Evolutionary conservation across 1,140 invertebrate species (phyloP).

Genomic region (Drosophila sturtevanti): DNA sequence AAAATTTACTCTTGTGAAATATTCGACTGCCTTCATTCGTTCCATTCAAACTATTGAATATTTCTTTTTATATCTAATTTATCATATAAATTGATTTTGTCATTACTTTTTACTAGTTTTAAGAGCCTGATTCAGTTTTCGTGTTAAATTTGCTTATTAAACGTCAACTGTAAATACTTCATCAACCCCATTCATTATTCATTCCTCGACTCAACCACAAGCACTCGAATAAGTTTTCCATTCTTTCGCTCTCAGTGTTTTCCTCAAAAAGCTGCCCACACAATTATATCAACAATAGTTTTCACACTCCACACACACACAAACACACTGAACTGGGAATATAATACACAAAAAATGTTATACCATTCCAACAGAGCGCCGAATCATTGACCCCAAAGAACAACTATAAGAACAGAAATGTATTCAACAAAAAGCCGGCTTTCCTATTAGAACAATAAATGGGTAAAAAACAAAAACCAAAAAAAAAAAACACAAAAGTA

Average conservation of each 20-base stretch:
- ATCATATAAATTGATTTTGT: no score
- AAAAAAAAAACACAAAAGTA: not conserved
- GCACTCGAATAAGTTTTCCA: not conserved
- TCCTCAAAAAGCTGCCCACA: not conserved
- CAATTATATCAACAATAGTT: constrained; percentile 29
- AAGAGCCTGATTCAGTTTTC: not conserved
- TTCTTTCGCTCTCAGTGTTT: not conserved
- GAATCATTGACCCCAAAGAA: constrained; percentile 55
- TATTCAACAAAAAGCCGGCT: constrained; percentile 27
- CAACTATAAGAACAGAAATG: constrained; percentile 24
- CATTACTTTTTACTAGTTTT: no score
- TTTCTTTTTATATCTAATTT: no score
- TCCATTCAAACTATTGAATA: no score
- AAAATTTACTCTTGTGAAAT: no score
- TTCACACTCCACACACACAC: not conserved
- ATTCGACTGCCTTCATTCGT: no score
- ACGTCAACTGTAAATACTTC: not conserved
- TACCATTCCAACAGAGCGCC: constrained; percentile 25
- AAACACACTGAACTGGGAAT: constrained; percentile 4
- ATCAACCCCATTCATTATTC: not conserved
- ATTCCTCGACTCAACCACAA: not conserved
- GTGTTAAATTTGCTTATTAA: not conserved
- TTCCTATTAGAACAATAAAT: constrained; percentile 37
- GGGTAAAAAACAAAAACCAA: not conserved
- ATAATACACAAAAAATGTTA: constrained; percentile 34